Evolutionary conservation across 2,888 invertebrate species (phyloP), one percentile per base, ranked within the genome.

Genomic region (Saturnia pavonia): DNA sequence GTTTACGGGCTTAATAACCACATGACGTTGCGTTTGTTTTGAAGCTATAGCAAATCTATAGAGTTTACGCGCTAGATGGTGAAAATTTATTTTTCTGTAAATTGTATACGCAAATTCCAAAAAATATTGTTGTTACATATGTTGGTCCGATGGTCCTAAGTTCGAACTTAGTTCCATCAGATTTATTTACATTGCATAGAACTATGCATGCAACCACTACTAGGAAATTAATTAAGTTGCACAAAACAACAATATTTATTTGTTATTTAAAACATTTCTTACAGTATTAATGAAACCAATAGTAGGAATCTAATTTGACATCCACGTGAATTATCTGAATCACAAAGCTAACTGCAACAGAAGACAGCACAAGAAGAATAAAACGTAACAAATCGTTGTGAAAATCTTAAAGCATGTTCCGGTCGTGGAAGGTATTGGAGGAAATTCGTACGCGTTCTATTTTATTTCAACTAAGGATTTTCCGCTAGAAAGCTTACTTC

Each of bases 381-480:
- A 77, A 78, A 78, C 78, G 76, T 81, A 76, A 82, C 82, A 84
- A 86, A 86, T 84, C 80, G 79, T 78, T 78, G 78, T 80, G 80
- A 77, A 83, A 85, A 81, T 77, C 80, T 82, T 82, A 75, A 79
- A 80, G 71, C 78, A 76, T 81, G 85, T 85, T 83, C 80, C 78
- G 79, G 78, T 80, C 71, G 82, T 82, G 80, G 80, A 82, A 84
- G 84, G 82, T 85, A 84, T 84, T 84, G 84, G 85, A n/a, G 82
- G 79, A 82, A 86, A 85, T 86, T 84, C 82, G 80, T 80, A 79
- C 80, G 78, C 81, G 84, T 88, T 88, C 89, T 88, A 88, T 88
- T 90, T 90, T 88, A 90, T 89, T 89, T 86, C 84, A 78, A 82
- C 81, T 84, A 80, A 85, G 84, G 86, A 88, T 89, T 90, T 90